Conservation (phyloP, 2,113 vertebrate genomes). For the Tragulus kanchil region DNA sequence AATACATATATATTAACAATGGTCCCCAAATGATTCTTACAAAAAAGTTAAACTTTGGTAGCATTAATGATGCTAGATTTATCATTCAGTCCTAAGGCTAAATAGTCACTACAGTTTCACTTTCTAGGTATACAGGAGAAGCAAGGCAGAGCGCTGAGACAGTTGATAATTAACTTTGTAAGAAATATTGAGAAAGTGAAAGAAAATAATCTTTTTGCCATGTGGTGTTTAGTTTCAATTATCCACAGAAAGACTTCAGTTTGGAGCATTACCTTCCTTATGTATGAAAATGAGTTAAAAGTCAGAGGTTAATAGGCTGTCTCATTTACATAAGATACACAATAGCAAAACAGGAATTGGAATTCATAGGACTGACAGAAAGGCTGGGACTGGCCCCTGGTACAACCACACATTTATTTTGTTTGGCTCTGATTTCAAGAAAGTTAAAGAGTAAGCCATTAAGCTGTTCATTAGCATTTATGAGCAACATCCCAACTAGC, state of each 20-base stretch:
- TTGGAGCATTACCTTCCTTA: background rate
- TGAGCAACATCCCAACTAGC: background rate
- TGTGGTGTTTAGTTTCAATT: background rate
- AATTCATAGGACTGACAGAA: conserved; percentile 14
- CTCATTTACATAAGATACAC: background rate
- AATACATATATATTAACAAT: background rate
- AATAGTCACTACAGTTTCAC: background rate
- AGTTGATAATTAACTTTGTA: conserved; percentile 45
- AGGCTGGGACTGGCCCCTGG: background rate
- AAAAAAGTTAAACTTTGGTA: conserved; percentile 41
- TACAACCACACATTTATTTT: background rate
- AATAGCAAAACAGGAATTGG: conserved; percentile 9
- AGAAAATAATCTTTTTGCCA: background rate
- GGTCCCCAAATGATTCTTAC: background rate
- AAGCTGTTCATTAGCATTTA: conserved; percentile 37
- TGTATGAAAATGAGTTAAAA: conserved; percentile 38
- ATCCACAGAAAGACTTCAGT: background rate
- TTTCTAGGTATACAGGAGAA: conserved; percentile 31
- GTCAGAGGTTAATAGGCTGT: conserved; percentile 40
- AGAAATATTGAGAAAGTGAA: conserved; percentile 20
- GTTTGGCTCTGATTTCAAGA: conserved; percentile 15
- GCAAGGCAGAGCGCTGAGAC: background rate
- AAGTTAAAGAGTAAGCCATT: conserved; percentile 35
- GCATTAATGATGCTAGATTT: background rate
- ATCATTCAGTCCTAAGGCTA: background rate